phyloP scores from a whole-genome alignment of 2,113 vertebrate genomes.

The Anthoscopus minutus region DNA sequence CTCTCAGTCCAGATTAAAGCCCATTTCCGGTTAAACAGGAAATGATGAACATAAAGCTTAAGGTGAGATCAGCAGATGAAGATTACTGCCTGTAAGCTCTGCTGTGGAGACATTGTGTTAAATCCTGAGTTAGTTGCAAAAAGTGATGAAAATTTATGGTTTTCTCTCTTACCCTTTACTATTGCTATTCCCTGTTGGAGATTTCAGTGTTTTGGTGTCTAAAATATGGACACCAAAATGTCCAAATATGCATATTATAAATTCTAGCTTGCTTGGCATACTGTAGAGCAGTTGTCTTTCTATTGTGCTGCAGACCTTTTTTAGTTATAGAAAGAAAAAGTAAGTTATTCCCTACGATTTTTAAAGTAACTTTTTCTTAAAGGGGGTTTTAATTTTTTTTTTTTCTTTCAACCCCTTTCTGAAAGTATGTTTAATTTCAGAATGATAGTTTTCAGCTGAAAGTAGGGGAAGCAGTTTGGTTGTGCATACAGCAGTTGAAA shows the following conservation, averaged over 20 bases:
- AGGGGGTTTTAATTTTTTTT: not conserved
- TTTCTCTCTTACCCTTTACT: not conserved
- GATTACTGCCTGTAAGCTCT: not conserved
- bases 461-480: not conserved
- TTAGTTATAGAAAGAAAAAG: not conserved
- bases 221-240: not conserved
- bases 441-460: not conserved
- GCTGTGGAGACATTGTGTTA: not conserved
- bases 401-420: not conserved
- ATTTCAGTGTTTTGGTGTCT: not conserved
- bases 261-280: not conserved
- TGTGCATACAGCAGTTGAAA: not conserved
- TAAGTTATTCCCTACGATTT: not conserved
- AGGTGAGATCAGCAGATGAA: conserved; percentile 18
- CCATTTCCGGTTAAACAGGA: conserved; percentile 1
- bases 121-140: not conserved
- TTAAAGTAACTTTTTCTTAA: not conserved
- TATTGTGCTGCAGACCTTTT: not conserved
- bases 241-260: not conserved
- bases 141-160: not conserved
- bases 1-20: not conserved
- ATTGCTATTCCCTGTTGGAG: not conserved
- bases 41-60: not conserved
- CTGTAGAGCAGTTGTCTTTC: not conserved
- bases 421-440: not conserved